Evolutionary conservation across 2,888 invertebrate species (phyloP).

Genomic region (Leptopilina drosophilae): DNA sequence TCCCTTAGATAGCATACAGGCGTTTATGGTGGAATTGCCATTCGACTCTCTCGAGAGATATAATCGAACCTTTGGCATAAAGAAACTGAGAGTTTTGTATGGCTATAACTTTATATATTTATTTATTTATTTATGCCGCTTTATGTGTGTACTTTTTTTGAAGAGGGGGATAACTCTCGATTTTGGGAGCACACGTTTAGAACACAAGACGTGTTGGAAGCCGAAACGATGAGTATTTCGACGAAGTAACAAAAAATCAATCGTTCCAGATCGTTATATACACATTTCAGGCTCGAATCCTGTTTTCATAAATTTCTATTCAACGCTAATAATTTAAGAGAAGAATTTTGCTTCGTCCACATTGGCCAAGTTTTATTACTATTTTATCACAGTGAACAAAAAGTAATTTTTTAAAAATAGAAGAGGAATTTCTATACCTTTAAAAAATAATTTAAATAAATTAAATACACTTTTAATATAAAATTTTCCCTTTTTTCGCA

Average conservation of each 20-base stretch:
- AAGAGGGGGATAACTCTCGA: not conserved
- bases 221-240: constrained; percentile 49
- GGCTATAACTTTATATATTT: constrained; percentile 40
- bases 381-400: too few relatives aligned
- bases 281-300: constrained; percentile 1
- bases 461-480: too few relatives aligned
- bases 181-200: constrained; percentile 55
- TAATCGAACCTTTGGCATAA: constrained; percentile 50
- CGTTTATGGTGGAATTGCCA: constrained; percentile 52
- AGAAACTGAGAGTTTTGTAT: constrained; percentile 62
- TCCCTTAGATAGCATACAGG: constrained; percentile 52
- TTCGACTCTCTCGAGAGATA: constrained; percentile 31
- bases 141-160: too few relatives aligned
- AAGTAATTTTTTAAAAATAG: too few relatives aligned
- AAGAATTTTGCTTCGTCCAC: not conserved
- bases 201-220: constrained; percentile 57
- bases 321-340: too few relatives aligned
- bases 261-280: constrained; percentile 11
- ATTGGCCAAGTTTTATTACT: too few relatives aligned
- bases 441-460: too few relatives aligned
- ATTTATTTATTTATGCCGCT: too few relatives aligned
- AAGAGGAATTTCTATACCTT: too few relatives aligned
- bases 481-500: too few relatives aligned
- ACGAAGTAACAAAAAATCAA: not conserved
- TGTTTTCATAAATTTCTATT: constrained; percentile 16